Evolutionary conservation across 2,888 invertebrate species (phyloP), one percentile per base, ranked within the genome.

Genomic region (Altica lythri): DNA sequence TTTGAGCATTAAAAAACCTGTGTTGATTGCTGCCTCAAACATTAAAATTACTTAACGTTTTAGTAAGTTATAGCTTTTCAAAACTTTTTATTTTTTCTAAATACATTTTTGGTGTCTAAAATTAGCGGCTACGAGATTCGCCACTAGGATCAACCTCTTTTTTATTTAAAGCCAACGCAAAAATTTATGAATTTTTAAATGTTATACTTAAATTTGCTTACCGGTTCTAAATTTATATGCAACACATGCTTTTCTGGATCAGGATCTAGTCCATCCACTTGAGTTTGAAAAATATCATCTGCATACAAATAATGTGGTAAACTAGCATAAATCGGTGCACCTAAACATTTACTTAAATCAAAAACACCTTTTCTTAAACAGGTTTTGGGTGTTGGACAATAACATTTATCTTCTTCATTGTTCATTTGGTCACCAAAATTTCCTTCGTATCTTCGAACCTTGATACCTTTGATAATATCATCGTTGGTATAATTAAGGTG

Each of bases 141-240:
- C n/a, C n/a, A n/a, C n/a, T n/a, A n/a, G n/a, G n/a, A n/a, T n/a
- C n/a, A n/a, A n/a, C n/a, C n/a, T n/a, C n/a, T n/a, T n/a, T n/a
- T n/a, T n/a, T n/a, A n/a, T n/a, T n/a, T n/a, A n/a, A n/a, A n/a
- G n/a, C n/a, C n/a, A n/a, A n/a, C n/a, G n/a, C n/a, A 56, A 43
- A 46, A 60, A 16, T 4, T 5, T 22, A 10, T 2, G 2, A 30
- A 3, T 6, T 6, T 9, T 8, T 40, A 10, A 10, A 19, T 35
- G 10, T 10, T 3, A 9, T n/a, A 30, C 29, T 29, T 0, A 25
- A 4, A 19, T 12, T 12, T 10, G 57, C 79, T 73, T 75, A 91
- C 90, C 68, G 89, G 85, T 74, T 94, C 93, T 70, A 93, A 88
- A 67, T 89, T 86, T 55, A 92, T 80, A 38, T 75, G 79, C 2